Base-by-base conservation (phyloP, 2,113 vertebrate species). In the Aptenodytes patagonicus region DNA sequence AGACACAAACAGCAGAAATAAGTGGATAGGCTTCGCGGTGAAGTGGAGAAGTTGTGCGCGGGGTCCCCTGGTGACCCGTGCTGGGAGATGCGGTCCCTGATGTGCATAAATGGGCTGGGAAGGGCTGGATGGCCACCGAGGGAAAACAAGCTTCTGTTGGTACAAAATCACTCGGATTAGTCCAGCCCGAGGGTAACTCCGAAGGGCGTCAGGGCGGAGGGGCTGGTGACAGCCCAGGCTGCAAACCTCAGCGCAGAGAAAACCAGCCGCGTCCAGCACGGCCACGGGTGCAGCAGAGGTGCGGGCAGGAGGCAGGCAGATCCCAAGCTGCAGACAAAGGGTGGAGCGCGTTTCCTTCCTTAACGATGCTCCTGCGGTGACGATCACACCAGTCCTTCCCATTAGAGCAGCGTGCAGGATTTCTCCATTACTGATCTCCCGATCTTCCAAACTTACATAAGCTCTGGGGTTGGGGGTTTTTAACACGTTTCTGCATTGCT, bases 241-340 rank as follows among this genome's bases (percentile, higher is more conserved):
- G 8, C 12, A 13, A n/a, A 28, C 29, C 54, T 42, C n/a, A 14
- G 44, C 7, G 1, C 17, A 6, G 78, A 24, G 54, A 22, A 34
- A 13, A 51, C 6, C 18, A 7, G 52, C 17, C 0, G 2, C 1
- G 10, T 21, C 44, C 38, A 6, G 1, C 10, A 1, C 0, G 9
- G 31, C 65, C 4, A 2, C 2, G 17, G 55, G 17, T 12, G 55
- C 49, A 31, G 76, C 25, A 2, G n/a, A 10, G 36, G 68, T 15
- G 1, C 0, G 4, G 82, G 89, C 55, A 49, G 70, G 83, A 73
- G 47, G 31, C 57, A 18, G 40, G 52, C 52, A 52, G 36, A 12
- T 12, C 57, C 36, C 1, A 1, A 9, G 65, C 22, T 29, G 6
- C 70, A 5, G 52, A 1, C 1, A 2, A 6, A 52, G 64, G 28